Percentiles rank a stretch among this genome's conserved stretches.
phyloP scores from a whole-genome alignment of 2,113 vertebrate genomes.

The Rhineura floridana region DNA sequence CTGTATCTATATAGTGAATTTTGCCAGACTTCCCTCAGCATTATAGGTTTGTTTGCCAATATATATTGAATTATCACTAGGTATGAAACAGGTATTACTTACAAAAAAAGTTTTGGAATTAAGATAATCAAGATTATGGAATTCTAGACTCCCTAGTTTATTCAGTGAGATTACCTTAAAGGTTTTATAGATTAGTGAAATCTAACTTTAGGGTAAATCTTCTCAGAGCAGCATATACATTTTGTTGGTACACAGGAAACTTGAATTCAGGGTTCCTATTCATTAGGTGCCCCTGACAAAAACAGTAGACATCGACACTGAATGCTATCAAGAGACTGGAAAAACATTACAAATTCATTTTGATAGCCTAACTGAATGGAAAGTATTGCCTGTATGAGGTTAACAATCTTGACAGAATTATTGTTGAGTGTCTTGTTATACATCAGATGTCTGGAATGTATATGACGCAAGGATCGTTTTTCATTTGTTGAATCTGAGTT shows the following conservation, averaged over 20 bases:
- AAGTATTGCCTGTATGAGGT: constrained; percentile 9
- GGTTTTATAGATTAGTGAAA: not conserved
- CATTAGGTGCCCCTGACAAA: not conserved
- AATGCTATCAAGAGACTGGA: not conserved
- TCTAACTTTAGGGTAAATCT: not conserved
- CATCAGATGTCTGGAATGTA: constrained; percentile 28
- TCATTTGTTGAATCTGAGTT: not conserved
- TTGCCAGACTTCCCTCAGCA: not conserved
- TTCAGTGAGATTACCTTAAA: not conserved
- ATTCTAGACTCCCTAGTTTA: not conserved
- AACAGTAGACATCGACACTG: not conserved
- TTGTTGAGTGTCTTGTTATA: not conserved
- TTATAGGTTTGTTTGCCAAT: not conserved
- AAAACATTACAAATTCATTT: constrained; percentile 7
- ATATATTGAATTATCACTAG: not conserved
- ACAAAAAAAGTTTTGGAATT: not conserved
- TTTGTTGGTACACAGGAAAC: not conserved
- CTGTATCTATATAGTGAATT: too few relatives aligned
- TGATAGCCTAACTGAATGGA: constrained; percentile 10
- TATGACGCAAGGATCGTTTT: not conserved
- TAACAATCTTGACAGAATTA: constrained; percentile 23
- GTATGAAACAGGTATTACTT: not conserved
- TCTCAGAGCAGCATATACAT: not conserved
- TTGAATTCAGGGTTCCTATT: not conserved
- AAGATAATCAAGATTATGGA: not conserved